Base-by-base conservation (phyloP, 2,113 vertebrate genomes). In the Sander lucioperca region DNA sequence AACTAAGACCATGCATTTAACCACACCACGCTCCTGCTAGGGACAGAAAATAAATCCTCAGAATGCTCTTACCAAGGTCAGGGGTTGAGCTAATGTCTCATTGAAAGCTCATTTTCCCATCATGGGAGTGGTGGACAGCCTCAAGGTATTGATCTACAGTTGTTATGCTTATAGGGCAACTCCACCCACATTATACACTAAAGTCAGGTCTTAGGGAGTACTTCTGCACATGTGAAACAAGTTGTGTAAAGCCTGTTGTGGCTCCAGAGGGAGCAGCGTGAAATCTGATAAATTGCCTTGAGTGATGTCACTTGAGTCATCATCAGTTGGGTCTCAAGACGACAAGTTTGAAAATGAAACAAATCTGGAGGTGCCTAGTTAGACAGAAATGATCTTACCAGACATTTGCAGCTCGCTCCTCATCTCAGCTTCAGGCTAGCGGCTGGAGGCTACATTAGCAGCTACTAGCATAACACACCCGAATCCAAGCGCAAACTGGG, bases 21-120 rank as follows among this genome's bases (percentile, higher is more conserved):
- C 70, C 50, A 36, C n/a, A 27, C n/a, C 30, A 43, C 48, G 23
- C 25, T 48, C 70, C 76, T 30, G 53, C 43, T 54, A 51, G 30
- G 56, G 74, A 76, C 16, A 85, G 76, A 77, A 67, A 73, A 88
- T 78, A 83, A 88, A 89, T 89, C 72, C 67, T 72, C 36, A 53
- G n/a, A 88, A 79, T 71, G 72, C 75, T 79, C 65, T 82, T 27
- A 56, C 70, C 76, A 90, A 89, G 90, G 85, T 90, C 84, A 91
- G 47, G 36, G 80, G 76, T 71, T 77, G 45, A 77, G 70, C 5
- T 82, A 84, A 90, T 86, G 62, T 82, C 79, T 74, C 74, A 86
- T 88, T 84, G 88, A 72, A 72, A 74, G 73, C 74, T 47, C 4
- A 86, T 89, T 85, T 86, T 74, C 53, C 74, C 77, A 69, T 65